phyloP scores from a whole-genome alignment of 2,888 invertebrate species.

The Drosophila anceps region DNA sequence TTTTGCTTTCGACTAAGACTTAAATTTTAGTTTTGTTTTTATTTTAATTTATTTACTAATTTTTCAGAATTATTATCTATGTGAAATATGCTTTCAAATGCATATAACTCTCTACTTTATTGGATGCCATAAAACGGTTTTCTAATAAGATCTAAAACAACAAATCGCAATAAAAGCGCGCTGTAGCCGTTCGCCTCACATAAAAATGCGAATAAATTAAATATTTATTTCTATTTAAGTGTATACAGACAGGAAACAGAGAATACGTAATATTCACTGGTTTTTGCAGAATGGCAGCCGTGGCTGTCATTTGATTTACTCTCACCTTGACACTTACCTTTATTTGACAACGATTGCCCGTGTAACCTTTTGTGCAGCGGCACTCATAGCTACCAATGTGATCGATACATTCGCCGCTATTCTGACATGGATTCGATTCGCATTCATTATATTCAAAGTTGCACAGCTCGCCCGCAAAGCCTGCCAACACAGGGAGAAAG shows the following conservation, averaged over 20 bases:
- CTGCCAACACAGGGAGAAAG: conserved; percentile 82
- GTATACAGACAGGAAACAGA: not conserved
- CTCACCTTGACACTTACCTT: conserved; percentile 86
- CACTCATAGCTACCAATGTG: conserved; percentile 89
- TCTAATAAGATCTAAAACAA: not conserved
- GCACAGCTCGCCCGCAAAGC: conserved; percentile 90
- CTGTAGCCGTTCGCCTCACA: too few species aligned
- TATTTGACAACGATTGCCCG: conserved; percentile 89
- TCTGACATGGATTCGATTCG: conserved; percentile 90
- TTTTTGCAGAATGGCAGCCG: not conserved
- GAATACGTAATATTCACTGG: conserved; percentile 9
- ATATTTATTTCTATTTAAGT: conserved; percentile 7
- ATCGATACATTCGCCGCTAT: conserved; percentile 91
- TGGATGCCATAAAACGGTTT: not conserved
- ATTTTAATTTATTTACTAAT: too few species aligned
- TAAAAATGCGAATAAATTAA: conserved; percentile 5
- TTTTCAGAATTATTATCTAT: not conserved
- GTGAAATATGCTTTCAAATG: not conserved
- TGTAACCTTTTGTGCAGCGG: conserved; percentile 89
- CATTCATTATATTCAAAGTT: conserved; percentile 92
- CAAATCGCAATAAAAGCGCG: not conserved
- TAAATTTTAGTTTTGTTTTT: too few species aligned
- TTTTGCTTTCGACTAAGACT: too few species aligned
- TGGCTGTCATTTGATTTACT: conserved; percentile 16
- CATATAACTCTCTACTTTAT: not conserved